Evolutionary conservation across 2,888 invertebrate species (phyloP), one percentile per base, ranked within the genome.

Genomic region (Amiota communis): DNA sequence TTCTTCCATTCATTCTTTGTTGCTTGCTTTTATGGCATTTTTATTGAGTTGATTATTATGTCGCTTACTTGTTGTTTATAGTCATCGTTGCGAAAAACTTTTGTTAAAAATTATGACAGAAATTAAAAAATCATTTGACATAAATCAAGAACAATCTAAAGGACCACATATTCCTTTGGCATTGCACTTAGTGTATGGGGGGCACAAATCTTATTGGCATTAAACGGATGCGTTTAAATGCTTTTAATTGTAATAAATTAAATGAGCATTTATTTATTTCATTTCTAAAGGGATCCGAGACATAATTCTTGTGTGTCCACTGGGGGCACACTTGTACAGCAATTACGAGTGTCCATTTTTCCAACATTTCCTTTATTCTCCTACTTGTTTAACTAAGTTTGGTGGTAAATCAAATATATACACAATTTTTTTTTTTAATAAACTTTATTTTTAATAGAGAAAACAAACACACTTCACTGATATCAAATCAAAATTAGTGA

Each of bases 1-100:
- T 6, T 20, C 53, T 3, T 1, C 72, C 51, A 51, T 15, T 49
- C 49, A 17, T 56, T 56, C 49, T 51, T 72, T 79, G 79, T 65
- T 70, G 71, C 64, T 69, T 71, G 71, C 82, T 83, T 86, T 85
- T 86, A 85, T 82, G 80, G 78, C 84, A 78, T 80, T 85, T 85
- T 85, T 85, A 85, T 85, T 85, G 86, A 85, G 82, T 85, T 84
- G 85, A 85, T 85, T 86, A 85, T 85, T 84, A 85, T 81, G 85
- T 86, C 84, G 84, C 77, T 36, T 80, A 76, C 81, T 85, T 83
- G 82, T 85, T 83, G 82, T 85, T 83, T 77, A 53, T 53, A n/a
- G 67, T 80, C 79, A 76, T 72, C 72, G 36, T 36, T 36, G 36
- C 72, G 56, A 51, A 78, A 83, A 80, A 78, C 83, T 82, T 83